A percentile compares a stretch with the other conserved stretches of the same genome.
phyloP scores from a whole-genome alignment of 1,140 invertebrate species.

The Bombus superbus region DNA sequence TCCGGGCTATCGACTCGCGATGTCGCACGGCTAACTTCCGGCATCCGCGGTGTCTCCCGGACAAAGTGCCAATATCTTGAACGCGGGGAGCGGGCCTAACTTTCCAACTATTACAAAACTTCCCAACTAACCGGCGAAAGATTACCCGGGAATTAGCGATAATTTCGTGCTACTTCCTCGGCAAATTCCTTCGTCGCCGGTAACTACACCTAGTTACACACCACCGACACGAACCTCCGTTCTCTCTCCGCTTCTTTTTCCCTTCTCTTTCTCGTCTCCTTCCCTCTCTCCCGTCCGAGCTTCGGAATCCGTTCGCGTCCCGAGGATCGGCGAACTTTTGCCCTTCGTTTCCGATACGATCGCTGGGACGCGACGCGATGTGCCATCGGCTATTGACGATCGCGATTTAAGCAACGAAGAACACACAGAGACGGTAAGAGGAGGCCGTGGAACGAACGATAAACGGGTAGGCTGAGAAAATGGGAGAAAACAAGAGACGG shows the following conservation, averaged over 20 bases:
- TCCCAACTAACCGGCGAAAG: constrained; percentile 44
- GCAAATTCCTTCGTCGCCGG: constrained; percentile 30
- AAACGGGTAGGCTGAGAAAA: background rate
- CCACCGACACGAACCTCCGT: constrained; percentile 14
- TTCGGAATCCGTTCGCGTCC: constrained; percentile 13
- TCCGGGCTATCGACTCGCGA: constrained; percentile 17
- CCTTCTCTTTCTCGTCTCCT: background rate
- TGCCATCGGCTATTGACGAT: constrained; percentile 27
- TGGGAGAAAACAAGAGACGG: background rate
- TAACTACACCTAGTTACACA: constrained; percentile 44
- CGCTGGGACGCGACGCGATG: constrained; percentile 1
- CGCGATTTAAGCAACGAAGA: background rate
- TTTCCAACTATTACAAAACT: constrained; percentile 54
- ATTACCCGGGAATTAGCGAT: constrained; percentile 53
- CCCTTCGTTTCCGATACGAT: constrained; percentile 37
- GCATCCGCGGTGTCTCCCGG: constrained; percentile 14
- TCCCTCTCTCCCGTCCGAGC: background rate
- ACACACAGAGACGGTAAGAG: no score
- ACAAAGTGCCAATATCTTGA: constrained; percentile 42
- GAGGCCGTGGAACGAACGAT: background rate
- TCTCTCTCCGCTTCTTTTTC: background rate
- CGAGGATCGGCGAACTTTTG: constrained; percentile 34
- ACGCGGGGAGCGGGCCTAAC: constrained; percentile 13
- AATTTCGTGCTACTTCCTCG: constrained; percentile 46
- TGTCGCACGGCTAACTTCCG: constrained; percentile 20